phyloP scores from a whole-genome alignment of 2,113 vertebrate genomes.

The Phasianus colchicus region DNA sequence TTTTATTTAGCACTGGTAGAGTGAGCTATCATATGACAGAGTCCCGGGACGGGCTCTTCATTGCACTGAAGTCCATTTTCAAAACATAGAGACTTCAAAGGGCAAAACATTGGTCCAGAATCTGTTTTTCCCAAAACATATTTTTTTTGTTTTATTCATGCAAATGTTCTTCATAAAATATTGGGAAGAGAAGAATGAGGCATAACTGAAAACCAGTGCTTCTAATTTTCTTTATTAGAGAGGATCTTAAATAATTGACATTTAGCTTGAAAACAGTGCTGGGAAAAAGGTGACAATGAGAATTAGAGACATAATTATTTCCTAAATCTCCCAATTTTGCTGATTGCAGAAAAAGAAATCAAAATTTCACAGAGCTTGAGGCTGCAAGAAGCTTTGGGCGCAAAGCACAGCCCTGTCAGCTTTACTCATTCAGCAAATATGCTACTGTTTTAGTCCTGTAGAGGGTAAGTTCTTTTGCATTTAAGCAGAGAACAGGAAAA shows the following conservation, averaged over 20 bases:
- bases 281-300: not conserved
- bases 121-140: conserved; percentile 6
- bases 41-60: not conserved
- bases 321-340: not conserved
- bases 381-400: not conserved
- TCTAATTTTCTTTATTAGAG: conserved; percentile 4
- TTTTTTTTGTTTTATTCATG: not conserved
- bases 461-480: not conserved
- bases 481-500: not conserved
- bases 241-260: not conserved
- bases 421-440: not conserved
- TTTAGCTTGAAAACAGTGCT: not conserved
- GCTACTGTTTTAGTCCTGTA: not conserved
- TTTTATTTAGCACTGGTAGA: not conserved
- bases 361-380: not conserved
- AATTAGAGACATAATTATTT: not conserved
- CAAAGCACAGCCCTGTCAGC: not conserved
- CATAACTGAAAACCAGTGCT: not conserved
- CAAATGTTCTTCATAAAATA: conserved; percentile 42
- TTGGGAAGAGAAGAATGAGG: not conserved
- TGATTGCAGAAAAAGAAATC: not conserved
- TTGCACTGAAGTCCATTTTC: not conserved
- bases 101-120: not conserved
- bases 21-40: not conserved
- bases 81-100: conserved; percentile 47